phyloP scores from a whole-genome alignment of 2,113 vertebrate genomes.

The Thermophis baileyi region DNA sequence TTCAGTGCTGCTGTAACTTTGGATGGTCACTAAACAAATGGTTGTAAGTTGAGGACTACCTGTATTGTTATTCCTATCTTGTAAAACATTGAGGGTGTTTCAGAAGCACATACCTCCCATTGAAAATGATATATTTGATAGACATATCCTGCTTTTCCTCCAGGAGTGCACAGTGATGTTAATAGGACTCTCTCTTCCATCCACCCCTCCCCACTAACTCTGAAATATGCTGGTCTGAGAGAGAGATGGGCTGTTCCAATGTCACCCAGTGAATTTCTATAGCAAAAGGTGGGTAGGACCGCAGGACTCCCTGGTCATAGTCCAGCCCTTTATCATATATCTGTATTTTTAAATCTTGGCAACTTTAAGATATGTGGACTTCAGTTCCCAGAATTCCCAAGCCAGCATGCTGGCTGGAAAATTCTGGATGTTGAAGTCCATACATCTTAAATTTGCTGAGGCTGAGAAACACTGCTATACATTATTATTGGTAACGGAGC shows the following conservation, averaged over 20 bases:
- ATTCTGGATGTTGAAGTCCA: background rate
- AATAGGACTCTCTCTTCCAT: background rate
- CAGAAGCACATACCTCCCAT: background rate
- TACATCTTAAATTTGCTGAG: background rate
- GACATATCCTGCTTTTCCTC: background rate
- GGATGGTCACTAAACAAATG: background rate
- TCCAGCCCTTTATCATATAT: background rate
- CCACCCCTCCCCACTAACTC: background rate
- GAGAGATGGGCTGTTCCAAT: background rate
- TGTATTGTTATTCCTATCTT: background rate
- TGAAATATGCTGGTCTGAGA: background rate
- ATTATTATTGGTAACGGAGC: background rate
- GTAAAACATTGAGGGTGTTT: background rate
- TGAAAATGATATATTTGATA: background rate
- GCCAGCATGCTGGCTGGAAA: background rate
- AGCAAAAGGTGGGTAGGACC: background rate
- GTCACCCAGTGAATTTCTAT: background rate
- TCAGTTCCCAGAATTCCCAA: background rate
- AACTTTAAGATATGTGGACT: background rate
- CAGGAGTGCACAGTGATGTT: too few relatives aligned
- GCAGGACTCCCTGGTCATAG: background rate
- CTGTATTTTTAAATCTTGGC: background rate
- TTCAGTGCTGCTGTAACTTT: background rate
- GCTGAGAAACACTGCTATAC: background rate
- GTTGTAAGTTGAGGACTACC: background rate